Conservation (phyloP, 2,113 vertebrate genomes). For the Elephas maximus region DNA sequence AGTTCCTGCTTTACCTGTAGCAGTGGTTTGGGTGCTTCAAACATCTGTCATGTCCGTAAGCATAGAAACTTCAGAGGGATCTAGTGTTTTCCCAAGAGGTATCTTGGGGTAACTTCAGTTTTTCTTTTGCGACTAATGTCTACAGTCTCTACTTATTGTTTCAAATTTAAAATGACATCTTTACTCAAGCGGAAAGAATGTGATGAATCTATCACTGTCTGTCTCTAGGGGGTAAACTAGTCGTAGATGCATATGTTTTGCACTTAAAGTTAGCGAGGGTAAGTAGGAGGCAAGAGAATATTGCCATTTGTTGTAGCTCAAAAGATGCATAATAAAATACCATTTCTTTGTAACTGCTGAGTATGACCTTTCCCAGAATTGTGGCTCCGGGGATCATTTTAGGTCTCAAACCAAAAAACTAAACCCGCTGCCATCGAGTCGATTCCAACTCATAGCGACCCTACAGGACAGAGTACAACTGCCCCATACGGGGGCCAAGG, state of each 20-base stretch:
- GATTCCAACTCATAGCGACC: too few relatives aligned
- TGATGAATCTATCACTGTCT: neutral
- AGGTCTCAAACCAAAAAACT: too few relatives aligned
- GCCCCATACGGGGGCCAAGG: too few relatives aligned
- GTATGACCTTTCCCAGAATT: neutral
- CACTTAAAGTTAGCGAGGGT: neutral
- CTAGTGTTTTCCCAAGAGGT: constrained; percentile 77
- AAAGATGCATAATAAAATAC: neutral
- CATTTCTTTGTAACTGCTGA: neutral
- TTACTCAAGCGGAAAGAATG: constrained; percentile 48
- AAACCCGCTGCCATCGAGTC: too few relatives aligned
- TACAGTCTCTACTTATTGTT: constrained; percentile 64
- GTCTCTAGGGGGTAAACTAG: constrained; percentile 16
- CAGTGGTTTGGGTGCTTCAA: neutral
- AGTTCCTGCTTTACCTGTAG: constrained; percentile 41
- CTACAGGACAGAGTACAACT: too few relatives aligned
- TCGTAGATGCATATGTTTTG: neutral
- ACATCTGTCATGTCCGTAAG: constrained; percentile 84
- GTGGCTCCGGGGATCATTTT: neutral
- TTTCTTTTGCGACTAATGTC: constrained; percentile 50
- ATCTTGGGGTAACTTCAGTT: constrained; percentile 76
- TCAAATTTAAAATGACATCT: constrained; percentile 48
- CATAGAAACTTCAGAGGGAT: constrained; percentile 83
- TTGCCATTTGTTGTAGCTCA: neutral
- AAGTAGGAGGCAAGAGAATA: neutral